Percentiles rank a stretch among this genome's conserved stretches.
Evolutionary conservation across 1,140 invertebrate genomes (phyloP).

Genomic region (Campoletis sonorensis): DNA sequence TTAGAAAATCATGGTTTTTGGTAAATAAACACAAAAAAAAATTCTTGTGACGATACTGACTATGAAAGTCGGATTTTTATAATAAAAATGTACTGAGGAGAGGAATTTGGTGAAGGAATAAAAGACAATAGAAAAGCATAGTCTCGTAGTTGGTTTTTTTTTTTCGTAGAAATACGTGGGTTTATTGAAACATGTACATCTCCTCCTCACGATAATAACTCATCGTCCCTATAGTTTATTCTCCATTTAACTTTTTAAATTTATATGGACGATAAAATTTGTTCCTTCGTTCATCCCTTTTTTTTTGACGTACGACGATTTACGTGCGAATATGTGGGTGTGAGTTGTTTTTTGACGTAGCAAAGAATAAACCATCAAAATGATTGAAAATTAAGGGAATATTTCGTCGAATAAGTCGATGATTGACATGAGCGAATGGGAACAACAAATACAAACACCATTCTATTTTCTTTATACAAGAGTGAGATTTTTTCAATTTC

Average conservation of each 20-base stretch:
- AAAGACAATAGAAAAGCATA: conserved; percentile 1
- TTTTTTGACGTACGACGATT: conserved; percentile 36
- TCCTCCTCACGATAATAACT: conserved; percentile 52
- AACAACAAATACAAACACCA: neutral
- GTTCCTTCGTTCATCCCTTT: conserved; percentile 35
- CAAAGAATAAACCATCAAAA: conserved; percentile 4
- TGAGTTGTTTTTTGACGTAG: neutral
- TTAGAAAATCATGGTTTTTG: too few relatives aligned
- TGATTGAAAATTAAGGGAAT: neutral
- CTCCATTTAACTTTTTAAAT: conserved; percentile 33
- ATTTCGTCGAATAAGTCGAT: conserved; percentile 7
- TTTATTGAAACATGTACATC: conserved; percentile 76
- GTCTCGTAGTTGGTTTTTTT: conserved; percentile 29
- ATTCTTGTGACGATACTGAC: too few relatives aligned
- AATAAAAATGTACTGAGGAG: neutral
- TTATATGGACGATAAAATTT: conserved; percentile 43
- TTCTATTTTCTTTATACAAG: neutral
- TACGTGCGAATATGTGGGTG: neutral
- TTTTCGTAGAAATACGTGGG: conserved; percentile 74
- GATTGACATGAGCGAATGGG: conserved; percentile 10
- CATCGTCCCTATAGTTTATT: conserved; percentile 39
- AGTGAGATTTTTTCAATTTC: conserved; percentile 32
- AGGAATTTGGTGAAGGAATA: neutral
- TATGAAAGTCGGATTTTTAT: neutral
- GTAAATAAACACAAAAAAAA: too few relatives aligned